Evolutionary conservation across 2,797 vertebrate genomes (phyloP).

Genomic region (Acomys russatus): DNA sequence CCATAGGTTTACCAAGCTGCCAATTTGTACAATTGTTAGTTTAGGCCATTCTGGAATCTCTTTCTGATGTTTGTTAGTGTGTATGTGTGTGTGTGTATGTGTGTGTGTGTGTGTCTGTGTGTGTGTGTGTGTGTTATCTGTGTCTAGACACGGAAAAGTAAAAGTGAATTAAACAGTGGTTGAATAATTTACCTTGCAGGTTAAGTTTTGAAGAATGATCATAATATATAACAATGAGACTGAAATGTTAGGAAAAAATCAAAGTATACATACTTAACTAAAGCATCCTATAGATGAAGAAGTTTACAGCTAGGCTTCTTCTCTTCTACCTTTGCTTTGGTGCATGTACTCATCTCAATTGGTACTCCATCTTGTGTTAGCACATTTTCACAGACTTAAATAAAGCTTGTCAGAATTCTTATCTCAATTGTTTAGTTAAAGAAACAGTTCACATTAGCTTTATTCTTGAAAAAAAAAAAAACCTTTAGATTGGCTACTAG

Average conservation of each 20-base stretch:
- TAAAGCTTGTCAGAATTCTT: not conserved
- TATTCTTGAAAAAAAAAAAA: not conserved
- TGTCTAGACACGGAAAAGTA: not conserved
- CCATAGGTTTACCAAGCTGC: not conserved
- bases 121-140: not conserved
- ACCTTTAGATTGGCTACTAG: not conserved
- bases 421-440: not conserved
- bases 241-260: not conserved
- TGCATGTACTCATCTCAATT: not conserved
- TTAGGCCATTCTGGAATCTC: not conserved
- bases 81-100: not conserved
- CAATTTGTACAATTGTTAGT: not conserved
- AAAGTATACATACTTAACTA: not conserved
- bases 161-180: not conserved
- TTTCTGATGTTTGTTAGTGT: not conserved
- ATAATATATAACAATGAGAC: not conserved
- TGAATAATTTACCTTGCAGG: not conserved
- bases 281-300: not conserved
- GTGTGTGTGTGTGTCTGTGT: not conserved
- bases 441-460: constrained; percentile 26
- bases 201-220: not conserved
- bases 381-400: not conserved
- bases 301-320: not conserved
- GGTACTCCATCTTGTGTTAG: not conserved
- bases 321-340: not conserved